Evolutionary conservation across 2,113 vertebrate genomes (phyloP).

Genomic region (Globicephala melas): DNA sequence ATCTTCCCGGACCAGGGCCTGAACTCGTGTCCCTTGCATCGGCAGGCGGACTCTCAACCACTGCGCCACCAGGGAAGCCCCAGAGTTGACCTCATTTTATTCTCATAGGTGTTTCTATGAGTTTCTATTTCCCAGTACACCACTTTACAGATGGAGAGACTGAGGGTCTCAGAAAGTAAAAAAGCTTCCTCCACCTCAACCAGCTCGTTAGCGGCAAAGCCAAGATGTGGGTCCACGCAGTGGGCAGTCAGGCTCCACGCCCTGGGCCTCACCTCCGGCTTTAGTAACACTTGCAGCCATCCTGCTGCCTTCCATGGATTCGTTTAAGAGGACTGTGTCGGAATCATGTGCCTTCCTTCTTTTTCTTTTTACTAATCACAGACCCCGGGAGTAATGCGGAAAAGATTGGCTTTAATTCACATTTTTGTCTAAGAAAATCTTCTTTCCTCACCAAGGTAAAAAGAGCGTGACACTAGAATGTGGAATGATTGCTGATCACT

Average conservation of each 20-base stretch:
- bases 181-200: background rate
- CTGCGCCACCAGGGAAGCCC: too few species aligned
- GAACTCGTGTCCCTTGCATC: too few species aligned
- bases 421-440: background rate
- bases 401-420: background rate
- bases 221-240: background rate
- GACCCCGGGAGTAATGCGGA: background rate
- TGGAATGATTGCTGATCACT: background rate
- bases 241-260: fast-evolving
- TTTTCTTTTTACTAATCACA: background rate
- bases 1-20: fast-evolving
- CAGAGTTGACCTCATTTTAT: background rate
- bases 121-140: background rate
- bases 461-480: background rate
- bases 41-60: too few species aligned
- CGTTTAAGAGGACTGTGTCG: background rate
- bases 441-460: background rate
- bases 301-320: background rate
- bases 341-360: background rate
- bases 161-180: background rate
- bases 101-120: background rate
- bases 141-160: background rate
- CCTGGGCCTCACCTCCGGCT: fast-evolving
- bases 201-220: background rate
- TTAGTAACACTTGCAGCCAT: background rate